A percentile compares a stretch with the other conserved stretches of the same genome.
Evolutionary conservation across 2,888 invertebrate genomes (phyloP).

Genomic region (Lithophane leautieri): DNA sequence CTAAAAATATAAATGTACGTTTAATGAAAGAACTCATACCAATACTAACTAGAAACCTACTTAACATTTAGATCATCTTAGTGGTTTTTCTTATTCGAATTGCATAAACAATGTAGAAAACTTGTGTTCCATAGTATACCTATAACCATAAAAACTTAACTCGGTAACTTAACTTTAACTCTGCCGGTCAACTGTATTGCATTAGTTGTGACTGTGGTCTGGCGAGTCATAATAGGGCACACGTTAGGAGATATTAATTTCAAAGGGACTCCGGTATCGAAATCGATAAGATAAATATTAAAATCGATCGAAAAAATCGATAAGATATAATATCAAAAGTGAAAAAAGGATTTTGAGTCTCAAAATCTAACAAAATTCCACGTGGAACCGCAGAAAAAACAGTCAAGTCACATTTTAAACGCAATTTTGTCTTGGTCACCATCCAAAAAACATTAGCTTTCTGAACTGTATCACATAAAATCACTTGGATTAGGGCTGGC

Average conservation of each 20-base stretch:
- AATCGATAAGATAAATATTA: too few relatives aligned
- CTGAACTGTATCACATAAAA: constrained; percentile 31
- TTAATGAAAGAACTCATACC: background rate
- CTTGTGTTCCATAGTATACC: too few relatives aligned
- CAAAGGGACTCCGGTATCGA: too few relatives aligned
- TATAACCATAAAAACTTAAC: too few relatives aligned
- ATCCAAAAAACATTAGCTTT: constrained; percentile 9
- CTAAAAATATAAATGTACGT: background rate
- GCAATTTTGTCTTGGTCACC: constrained; percentile 12
- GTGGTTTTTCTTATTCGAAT: background rate
- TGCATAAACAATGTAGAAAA: background rate
- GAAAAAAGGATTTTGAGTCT: too few relatives aligned
- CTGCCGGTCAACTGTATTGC: too few relatives aligned
- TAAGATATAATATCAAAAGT: too few relatives aligned
- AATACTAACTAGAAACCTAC: background rate
- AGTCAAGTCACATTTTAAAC: background rate
- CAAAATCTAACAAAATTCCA: background rate
- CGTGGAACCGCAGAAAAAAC: background rate
- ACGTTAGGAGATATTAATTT: too few relatives aligned
- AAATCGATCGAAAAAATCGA: too few relatives aligned
- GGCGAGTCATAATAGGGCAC: too few relatives aligned
- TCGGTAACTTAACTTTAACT: too few relatives aligned
- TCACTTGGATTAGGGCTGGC: constrained; percentile 46
- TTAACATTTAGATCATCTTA: background rate
- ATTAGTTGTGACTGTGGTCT: too few relatives aligned